phyloP scores from a whole-genome alignment of 1,140 invertebrate species.

The Cryptotermes secundus region DNA sequence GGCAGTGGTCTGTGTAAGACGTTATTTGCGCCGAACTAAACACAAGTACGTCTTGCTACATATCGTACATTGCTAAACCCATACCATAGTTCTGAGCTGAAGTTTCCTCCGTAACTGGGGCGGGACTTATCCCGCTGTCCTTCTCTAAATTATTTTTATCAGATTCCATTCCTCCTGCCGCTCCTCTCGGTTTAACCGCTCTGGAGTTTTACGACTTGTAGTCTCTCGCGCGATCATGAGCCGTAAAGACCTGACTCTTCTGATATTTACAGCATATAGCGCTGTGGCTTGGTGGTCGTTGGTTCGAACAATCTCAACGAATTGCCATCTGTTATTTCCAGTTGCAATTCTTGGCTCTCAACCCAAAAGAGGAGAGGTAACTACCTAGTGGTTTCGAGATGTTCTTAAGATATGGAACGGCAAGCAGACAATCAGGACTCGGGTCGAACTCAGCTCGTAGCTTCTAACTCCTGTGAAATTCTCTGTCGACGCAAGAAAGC shows the following conservation, averaged over 20 bases:
- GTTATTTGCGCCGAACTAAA: no score
- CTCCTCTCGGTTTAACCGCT: not conserved
- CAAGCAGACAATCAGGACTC: no score
- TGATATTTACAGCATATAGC: no score
- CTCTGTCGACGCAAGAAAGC: no score
- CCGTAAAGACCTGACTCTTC: not conserved
- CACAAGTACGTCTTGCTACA: no score
- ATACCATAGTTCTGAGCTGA: not conserved
- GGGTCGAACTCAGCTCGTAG: no score
- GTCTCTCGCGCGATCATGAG: not conserved
- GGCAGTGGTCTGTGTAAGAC: no score
- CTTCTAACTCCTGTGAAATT: no score
- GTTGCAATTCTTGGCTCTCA: not conserved
- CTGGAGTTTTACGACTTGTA: not conserved
- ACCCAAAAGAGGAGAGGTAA: no score
- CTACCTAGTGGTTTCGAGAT: no score
- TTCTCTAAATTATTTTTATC: constrained; percentile 9
- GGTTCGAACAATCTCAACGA: not conserved
- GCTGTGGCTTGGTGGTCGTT: not conserved
- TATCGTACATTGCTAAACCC: no score
- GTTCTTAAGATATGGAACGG: no score
- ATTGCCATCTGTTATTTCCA: not conserved
- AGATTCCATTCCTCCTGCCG: not conserved
- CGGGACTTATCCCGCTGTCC: not conserved
- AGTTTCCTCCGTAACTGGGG: not conserved